These are phyloP conservation scores for Nomada hirtipes DNA, from an alignment of 2,888 invertebrate genomes.

Conservation along the genomic window DNA sequence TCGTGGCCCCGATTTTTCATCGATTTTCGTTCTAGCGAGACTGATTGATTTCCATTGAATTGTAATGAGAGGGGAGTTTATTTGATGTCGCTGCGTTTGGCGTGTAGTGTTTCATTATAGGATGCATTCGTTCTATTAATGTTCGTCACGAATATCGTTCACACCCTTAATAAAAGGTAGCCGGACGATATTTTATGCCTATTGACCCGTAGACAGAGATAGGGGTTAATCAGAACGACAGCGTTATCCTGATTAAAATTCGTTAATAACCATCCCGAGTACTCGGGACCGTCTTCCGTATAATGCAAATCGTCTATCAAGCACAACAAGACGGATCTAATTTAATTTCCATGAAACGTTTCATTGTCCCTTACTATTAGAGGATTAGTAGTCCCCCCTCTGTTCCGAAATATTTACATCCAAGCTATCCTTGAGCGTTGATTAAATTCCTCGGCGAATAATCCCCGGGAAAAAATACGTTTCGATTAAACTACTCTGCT, in stretches of 20 bases:
- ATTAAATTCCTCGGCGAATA: not conserved
- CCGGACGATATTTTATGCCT: slow-evolving; percentile 19
- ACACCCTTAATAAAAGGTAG: slow-evolving; percentile 11
- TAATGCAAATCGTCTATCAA: not conserved
- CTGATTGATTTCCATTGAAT: slow-evolving; percentile 3
- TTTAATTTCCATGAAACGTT: slow-evolving; percentile 16
- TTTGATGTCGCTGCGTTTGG: not conserved
- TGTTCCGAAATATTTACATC: too few relatives aligned
- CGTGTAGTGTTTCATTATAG: slow-evolving; percentile 12
- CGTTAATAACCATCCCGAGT: too few relatives aligned
- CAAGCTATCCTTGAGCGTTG: too few relatives aligned
- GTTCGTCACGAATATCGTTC: slow-evolving; percentile 7
- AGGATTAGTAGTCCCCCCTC: too few relatives aligned
- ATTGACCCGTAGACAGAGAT: not conserved
- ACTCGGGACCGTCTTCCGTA: not conserved
- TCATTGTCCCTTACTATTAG: not conserved
- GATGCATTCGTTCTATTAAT: slow-evolving; percentile 36
- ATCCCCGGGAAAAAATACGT: not conserved
- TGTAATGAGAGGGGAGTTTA: not conserved
- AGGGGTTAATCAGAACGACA: too few relatives aligned
- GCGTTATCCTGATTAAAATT: too few relatives aligned
- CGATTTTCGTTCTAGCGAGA: not conserved
- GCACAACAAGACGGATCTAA: not conserved
- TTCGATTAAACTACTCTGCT: not conserved
- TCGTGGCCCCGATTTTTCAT: slow-evolving; percentile 19